phyloP scores from a whole-genome alignment of 2,113 vertebrate genomes.

The Paracanthobrama guichenoti region DNA sequence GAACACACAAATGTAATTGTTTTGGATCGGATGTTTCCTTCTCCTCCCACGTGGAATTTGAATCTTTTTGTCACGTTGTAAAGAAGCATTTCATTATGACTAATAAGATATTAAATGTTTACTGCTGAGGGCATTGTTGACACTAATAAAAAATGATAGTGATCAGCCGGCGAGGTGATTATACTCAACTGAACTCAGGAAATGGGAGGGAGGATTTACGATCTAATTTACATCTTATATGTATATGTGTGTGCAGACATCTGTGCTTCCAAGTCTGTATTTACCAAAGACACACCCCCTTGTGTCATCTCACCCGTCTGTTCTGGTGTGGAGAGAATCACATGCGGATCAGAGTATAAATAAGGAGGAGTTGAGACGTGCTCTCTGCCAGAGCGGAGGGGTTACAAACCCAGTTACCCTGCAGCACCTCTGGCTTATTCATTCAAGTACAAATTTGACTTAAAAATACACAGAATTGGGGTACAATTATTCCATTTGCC shows the following conservation, averaged over 20 bases:
- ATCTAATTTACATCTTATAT: not conserved
- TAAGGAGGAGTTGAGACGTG: not conserved
- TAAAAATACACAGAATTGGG: not conserved
- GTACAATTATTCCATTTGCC: not conserved
- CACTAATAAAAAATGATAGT: constrained; percentile 44
- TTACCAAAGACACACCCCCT: constrained; percentile 20
- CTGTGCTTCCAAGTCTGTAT: not conserved
- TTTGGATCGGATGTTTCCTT: constrained; percentile 27
- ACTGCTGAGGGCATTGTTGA: constrained; percentile 38
- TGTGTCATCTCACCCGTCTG: constrained; percentile 10
- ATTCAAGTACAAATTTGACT: not conserved
- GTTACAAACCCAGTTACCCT: not conserved
- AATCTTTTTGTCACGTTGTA: constrained; percentile 52
- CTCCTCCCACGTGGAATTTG: constrained; percentile 54
- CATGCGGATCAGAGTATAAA: constrained; percentile 39
- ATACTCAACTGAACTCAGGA: not conserved
- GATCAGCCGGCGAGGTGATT: constrained; percentile 30
- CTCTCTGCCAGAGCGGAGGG: not conserved
- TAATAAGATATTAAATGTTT: constrained; percentile 19
- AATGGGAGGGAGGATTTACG: not conserved
- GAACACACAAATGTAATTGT: not conserved
- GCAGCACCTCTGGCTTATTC: not conserved
- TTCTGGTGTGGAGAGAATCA: constrained; percentile 9
- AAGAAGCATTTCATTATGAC: constrained; percentile 13
- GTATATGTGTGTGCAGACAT: not conserved